A percentile compares a stretch with the other conserved stretches of the same genome.
Conservation (phyloP, 2,888 invertebrate genomes). For the Folsomia candida region DNA sequence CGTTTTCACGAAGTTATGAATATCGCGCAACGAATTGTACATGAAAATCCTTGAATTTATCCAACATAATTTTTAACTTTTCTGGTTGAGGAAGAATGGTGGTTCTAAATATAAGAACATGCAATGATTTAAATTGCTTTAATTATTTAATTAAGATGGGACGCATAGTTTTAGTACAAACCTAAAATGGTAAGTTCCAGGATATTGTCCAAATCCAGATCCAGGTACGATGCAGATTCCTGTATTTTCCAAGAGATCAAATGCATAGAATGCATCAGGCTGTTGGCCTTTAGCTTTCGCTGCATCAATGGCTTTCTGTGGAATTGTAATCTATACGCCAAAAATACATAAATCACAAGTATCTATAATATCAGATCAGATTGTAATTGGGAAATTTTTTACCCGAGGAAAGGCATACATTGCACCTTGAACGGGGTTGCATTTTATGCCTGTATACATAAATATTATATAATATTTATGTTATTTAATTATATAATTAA, state of each 20-base stretch:
- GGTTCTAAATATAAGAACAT: slow-evolving; percentile 65
- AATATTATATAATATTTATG: no score
- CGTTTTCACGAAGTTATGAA: slow-evolving; percentile 39
- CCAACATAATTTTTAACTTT: slow-evolving; percentile 75
- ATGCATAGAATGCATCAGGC: slow-evolving; percentile 91
- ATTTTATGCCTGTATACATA: slow-evolving; percentile 83
- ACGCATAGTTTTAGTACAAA: slow-evolving; percentile 47
- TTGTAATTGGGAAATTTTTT: not conserved
- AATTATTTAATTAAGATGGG: no score
- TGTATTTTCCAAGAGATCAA: slow-evolving; percentile 80
- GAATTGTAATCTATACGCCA: slow-evolving; percentile 62
- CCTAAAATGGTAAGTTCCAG: slow-evolving; percentile 91
- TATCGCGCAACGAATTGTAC: slow-evolving; percentile 72
- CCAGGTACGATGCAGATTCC: slow-evolving; percentile 88
- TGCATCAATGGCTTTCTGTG: slow-evolving; percentile 75
- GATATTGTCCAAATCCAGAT: slow-evolving; percentile 89
- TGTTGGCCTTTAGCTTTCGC: slow-evolving; percentile 71
- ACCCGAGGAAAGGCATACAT: slow-evolving; percentile 94
- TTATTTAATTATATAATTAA: no score
- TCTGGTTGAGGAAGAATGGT: slow-evolving; percentile 90
- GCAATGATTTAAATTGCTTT: slow-evolving; percentile 17
- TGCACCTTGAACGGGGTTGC: slow-evolving; percentile 85
- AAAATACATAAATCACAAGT: not conserved
- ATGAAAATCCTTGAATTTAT: slow-evolving; percentile 79
- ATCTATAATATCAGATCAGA: not conserved